Percentiles rank a stretch among this genome's conserved stretches.
phyloP scores from a whole-genome alignment of 1,140 invertebrate species.

The Sminthurinus signatus region DNA sequence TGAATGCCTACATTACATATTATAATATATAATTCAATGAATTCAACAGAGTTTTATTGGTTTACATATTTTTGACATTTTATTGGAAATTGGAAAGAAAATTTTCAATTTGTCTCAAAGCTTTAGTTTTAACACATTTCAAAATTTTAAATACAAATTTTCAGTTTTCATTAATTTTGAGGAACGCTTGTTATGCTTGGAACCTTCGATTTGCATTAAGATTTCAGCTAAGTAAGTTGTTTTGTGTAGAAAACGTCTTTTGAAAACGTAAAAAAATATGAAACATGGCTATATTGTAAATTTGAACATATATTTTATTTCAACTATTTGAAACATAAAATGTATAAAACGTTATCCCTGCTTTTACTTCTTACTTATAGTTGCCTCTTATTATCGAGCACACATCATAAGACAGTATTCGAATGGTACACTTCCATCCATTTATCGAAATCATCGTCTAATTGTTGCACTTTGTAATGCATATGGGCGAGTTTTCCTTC shows the following conservation, averaged over 20 bases:
- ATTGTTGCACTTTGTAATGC: background rate
- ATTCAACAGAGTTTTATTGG: too few relatives aligned
- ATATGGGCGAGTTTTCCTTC: background rate
- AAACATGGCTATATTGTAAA: background rate
- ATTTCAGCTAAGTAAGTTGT: constrained; percentile 2
- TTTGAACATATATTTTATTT: background rate
- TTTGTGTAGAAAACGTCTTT: background rate
- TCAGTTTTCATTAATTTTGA: too few relatives aligned
- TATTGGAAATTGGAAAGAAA: too few relatives aligned
- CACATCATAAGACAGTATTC: background rate
- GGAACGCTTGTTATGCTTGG: background rate
- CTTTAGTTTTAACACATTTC: too few relatives aligned
- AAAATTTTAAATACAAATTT: too few relatives aligned
- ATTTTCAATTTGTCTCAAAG: too few relatives aligned
- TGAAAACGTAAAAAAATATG: background rate
- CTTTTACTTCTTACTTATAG: background rate
- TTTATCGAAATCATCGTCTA: background rate
- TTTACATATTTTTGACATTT: too few relatives aligned
- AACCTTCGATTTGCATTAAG: background rate
- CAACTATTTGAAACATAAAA: background rate
- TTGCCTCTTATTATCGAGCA: background rate
- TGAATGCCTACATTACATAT: too few relatives aligned
- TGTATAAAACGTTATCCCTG: background rate
- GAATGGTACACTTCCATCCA: background rate
- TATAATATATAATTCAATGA: too few relatives aligned